phyloP scores from a whole-genome alignment of 2,888 invertebrate genomes.

The Furcula furcula region DNA sequence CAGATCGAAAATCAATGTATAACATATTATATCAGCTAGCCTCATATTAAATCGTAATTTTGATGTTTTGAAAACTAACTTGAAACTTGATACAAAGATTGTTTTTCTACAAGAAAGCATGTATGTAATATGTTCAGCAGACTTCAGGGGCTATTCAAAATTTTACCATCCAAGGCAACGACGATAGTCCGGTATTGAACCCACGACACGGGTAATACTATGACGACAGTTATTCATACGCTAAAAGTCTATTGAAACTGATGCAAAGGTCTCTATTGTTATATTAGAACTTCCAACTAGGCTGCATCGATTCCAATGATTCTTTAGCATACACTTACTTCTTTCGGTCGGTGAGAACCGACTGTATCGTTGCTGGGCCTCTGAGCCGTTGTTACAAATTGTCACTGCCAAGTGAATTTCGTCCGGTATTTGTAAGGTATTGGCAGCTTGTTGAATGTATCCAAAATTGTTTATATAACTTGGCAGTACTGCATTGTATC shows the following conservation, averaged over 20 bases:
- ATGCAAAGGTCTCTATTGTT: background rate
- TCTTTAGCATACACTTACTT: slow-evolving; percentile 3
- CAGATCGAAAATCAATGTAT: slow-evolving; percentile 24
- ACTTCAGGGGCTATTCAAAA: too few species aligned
- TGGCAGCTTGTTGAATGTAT: slow-evolving; percentile 21
- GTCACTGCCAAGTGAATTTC: slow-evolving; percentile 26
- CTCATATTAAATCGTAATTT: too few species aligned
- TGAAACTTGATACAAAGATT: too few species aligned
- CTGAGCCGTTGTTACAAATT: slow-evolving; percentile 11
- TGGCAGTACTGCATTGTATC: background rate
- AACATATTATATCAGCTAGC: slow-evolving; percentile 1
- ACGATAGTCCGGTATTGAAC: too few species aligned
- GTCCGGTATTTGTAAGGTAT: slow-evolving; percentile 23
- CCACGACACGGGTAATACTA: too few species aligned
- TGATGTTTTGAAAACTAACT: too few species aligned
- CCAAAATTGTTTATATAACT: slow-evolving; percentile 6
- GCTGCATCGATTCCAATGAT: slow-evolving; percentile 7
- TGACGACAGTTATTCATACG: too few species aligned
- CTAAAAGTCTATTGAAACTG: slow-evolving; percentile 9
- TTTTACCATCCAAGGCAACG: too few species aligned
- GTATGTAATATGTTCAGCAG: too few species aligned
- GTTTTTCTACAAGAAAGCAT: too few species aligned
- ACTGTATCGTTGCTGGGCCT: too few species aligned
- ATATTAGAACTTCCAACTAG: background rate
- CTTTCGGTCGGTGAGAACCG: too few species aligned